phyloP scores from a whole-genome alignment of 2,113 vertebrate species.

The Tetrao urogallus region DNA sequence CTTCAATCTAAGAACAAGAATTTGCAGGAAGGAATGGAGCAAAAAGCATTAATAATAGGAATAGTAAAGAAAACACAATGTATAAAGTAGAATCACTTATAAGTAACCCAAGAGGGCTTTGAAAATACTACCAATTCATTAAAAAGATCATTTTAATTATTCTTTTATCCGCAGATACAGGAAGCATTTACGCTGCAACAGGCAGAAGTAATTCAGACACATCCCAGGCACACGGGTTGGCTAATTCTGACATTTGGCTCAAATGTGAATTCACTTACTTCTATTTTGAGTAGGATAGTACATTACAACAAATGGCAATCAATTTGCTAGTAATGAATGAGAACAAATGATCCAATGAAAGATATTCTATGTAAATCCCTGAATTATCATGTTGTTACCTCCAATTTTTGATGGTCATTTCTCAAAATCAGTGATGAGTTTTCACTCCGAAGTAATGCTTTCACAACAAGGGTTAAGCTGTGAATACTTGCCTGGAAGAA shows the following conservation, averaged over 20 bases:
- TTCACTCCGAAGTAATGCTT: constrained; percentile 80
- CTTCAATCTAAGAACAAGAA: not conserved
- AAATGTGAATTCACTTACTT: not conserved
- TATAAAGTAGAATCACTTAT: not conserved
- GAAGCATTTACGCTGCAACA: not conserved
- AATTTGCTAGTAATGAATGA: not conserved
- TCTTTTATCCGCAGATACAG: not conserved
- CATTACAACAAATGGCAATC: not conserved
- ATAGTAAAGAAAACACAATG: not conserved
- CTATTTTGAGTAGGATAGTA: not conserved
- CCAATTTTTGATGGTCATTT: constrained; percentile 75
- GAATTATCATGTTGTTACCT: constrained; percentile 75
- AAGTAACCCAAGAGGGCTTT: not conserved
- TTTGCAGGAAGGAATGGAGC: not conserved
- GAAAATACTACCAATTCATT: not conserved
- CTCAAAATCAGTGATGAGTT: constrained; percentile 82
- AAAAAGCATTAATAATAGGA: not conserved
- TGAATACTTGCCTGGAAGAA: constrained; percentile 86
- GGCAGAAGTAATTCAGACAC: not conserved
- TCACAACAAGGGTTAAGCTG: constrained; percentile 82
- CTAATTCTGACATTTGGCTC: not conserved
- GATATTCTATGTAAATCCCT: not conserved
- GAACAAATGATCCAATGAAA: not conserved
- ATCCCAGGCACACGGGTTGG: not conserved
- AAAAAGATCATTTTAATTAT: not conserved